Conservation (phyloP, 2,113 vertebrate genomes). For the Anhinga rufa region DNA sequence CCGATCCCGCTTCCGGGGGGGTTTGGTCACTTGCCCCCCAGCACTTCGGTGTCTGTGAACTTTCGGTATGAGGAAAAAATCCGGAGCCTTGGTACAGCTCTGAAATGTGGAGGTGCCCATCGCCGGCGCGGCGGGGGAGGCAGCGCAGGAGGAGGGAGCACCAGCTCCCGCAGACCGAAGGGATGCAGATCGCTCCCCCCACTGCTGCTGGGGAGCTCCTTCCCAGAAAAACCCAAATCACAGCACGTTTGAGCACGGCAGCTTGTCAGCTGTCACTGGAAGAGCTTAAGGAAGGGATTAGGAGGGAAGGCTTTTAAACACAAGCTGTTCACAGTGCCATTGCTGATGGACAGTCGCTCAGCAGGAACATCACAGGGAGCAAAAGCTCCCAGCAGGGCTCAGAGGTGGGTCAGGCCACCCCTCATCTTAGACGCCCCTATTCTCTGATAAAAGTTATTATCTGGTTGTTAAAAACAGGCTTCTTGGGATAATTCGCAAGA, state of each 20-base stretch:
- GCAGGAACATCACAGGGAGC: not conserved
- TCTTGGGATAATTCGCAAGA: not conserved
- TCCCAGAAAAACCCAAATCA: too few species aligned
- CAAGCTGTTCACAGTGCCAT: not conserved
- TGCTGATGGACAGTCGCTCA: not conserved
- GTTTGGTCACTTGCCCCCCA: not conserved
- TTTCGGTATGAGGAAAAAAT: not conserved
- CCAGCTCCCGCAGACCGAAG: not conserved
- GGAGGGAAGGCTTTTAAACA: not conserved
- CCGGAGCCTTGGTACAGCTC: not conserved
- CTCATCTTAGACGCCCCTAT: too few species aligned
- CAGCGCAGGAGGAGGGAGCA: not conserved
- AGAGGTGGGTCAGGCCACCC: not conserved
- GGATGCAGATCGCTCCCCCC: not conserved
- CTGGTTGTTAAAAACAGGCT: not conserved
- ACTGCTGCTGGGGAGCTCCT: not conserved
- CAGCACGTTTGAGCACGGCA: not conserved
- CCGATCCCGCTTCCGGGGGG: not conserved
- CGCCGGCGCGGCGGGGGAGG: rapidly evolving
- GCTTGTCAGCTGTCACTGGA: not conserved
- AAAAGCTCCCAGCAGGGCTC: not conserved
- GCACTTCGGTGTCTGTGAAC: not conserved
- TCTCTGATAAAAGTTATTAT: not conserved
- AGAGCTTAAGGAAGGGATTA: not conserved
- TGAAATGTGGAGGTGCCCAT: not conserved